These are phyloP conservation scores for Phenganax marumi DNA, from an alignment of 92 coral and sea anemone genomes.

Conservation along the genomic window DNA sequence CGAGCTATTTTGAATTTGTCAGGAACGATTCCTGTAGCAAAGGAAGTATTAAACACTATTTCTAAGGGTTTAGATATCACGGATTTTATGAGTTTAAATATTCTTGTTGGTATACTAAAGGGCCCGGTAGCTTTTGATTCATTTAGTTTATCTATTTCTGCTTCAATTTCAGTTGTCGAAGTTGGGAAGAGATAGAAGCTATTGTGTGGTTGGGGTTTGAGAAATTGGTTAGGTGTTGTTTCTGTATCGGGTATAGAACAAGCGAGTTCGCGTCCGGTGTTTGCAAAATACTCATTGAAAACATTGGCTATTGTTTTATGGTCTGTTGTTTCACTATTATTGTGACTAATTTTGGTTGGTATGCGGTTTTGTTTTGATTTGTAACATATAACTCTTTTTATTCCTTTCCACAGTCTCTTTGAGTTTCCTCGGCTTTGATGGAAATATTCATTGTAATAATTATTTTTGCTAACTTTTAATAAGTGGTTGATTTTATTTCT, in stretches of 20 bases:
- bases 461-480: slow-evolving; percentile 47
- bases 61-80: neutral
- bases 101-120: slow-evolving; percentile 51
- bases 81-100: slow-evolving; percentile 52
- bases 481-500: slow-evolving; percentile 50
- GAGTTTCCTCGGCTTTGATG: neutral
- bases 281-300: slow-evolving; percentile 25
- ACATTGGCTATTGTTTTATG: slow-evolving; percentile 41
- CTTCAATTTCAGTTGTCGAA: slow-evolving; percentile 45
- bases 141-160: slow-evolving; percentile 40
- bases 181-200: too few relatives aligned
- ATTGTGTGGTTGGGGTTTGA: too few relatives aligned
- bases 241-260: slow-evolving; percentile 1
- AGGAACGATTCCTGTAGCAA: too few relatives aligned
- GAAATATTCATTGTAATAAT: slow-evolving; percentile 44
- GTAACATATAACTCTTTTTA: slow-evolving; percentile 33
- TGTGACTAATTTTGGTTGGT: slow-evolving; percentile 14
- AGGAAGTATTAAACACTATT: too few relatives aligned
- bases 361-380: neutral
- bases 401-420: slow-evolving; percentile 43
- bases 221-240: too few relatives aligned
- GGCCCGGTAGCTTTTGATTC: slow-evolving; percentile 55
- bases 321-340: slow-evolving; percentile 32
- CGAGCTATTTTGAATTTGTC: too few relatives aligned
- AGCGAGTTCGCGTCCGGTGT: slow-evolving; percentile 28